Base-by-base conservation (phyloP, 2,113 vertebrate species). In the Ciconia stormi region DNA sequence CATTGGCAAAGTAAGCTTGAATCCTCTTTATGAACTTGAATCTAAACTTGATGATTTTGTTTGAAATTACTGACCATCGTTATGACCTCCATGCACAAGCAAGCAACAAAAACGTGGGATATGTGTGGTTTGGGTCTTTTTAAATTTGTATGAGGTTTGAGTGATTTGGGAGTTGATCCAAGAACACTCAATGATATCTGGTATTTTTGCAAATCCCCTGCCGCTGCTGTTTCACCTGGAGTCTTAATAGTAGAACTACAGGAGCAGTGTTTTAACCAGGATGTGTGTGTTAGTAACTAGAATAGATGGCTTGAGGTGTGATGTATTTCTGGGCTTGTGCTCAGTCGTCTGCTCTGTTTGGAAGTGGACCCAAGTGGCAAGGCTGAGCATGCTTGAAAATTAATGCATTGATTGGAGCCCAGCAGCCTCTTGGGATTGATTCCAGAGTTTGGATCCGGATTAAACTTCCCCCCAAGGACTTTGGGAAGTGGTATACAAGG, bases 371-470 rank as follows among this genome's bases (percentile, higher is more conserved):
- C 78, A 53, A 71, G 46, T 17, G 46, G 94, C 96, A 95, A 89
- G 95, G 91, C 93, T 95, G 81, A 94, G 93, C 94, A 80, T 36
- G 95, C 82, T 95, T 87, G 74, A 82, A 95, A 94, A 93, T 72
- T 82, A 84, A 52, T 62, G 74, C 87, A 95, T 18, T 82, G 93
- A 82, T 85, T 82, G 53, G 76, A 95, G 62, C 91, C 82, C 34
- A 95, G 81, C 58, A 93, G 74, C 59, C 62, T 90, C 66, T 80
- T 93, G 89, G 94, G 89, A 95, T 80, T 19, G 15, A 66, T 82
- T 97, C 95, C 95, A 95, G 94, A 59, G 66, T 71, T 93, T 87
- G 96, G 89, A 92, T 97, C 95, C 73, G 83, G 95, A 96, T 96
- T 95, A 95, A 96, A 87, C 84, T 85, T 87, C 21, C 95, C 96